phyloP scores from a whole-genome alignment of 2,797 vertebrate species.

The Ctenochaetus hawaiiensis region DNA sequence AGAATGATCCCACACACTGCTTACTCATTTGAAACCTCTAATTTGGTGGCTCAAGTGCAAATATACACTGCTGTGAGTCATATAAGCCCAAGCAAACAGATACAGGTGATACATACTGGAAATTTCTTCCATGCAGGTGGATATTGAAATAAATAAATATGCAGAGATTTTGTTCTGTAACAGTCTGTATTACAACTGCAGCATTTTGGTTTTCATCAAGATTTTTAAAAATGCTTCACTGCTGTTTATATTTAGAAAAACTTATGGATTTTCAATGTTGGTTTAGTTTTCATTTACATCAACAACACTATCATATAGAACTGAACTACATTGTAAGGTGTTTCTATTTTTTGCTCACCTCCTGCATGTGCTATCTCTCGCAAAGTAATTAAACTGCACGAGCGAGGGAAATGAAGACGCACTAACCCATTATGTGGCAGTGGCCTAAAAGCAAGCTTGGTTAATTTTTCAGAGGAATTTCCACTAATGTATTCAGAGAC shows the following conservation, averaged over 20 bases:
- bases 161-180: neutral
- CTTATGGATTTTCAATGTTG: neutral
- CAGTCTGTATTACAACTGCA: neutral
- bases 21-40: slow-evolving; percentile 32
- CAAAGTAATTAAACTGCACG: slow-evolving; percentile 76
- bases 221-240: neutral
- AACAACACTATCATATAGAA: slow-evolving; percentile 7
- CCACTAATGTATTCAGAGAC: slow-evolving; percentile 74
- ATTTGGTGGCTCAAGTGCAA: slow-evolving; percentile 25
- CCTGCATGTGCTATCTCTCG: slow-evolving; percentile 52
- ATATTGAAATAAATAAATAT: neutral
- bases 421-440: slow-evolving; percentile 75
- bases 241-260: neutral
- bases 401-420: slow-evolving; percentile 58
- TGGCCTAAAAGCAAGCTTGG: slow-evolving; percentile 77
- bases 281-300: neutral
- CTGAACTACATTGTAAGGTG: slow-evolving; percentile 32
- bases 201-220: neutral
- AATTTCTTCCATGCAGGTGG: neutral
- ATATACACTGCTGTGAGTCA: slow-evolving; percentile 9
- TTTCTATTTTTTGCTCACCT: slow-evolving; percentile 53
- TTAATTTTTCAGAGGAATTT: slow-evolving; percentile 81
- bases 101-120: neutral
- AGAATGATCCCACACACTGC: slow-evolving; percentile 44
- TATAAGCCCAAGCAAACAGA: neutral